These are phyloP conservation scores for Anhinga anhinga DNA, from an alignment of 2,113 vertebrate species.

Conservation along the genomic window DNA sequence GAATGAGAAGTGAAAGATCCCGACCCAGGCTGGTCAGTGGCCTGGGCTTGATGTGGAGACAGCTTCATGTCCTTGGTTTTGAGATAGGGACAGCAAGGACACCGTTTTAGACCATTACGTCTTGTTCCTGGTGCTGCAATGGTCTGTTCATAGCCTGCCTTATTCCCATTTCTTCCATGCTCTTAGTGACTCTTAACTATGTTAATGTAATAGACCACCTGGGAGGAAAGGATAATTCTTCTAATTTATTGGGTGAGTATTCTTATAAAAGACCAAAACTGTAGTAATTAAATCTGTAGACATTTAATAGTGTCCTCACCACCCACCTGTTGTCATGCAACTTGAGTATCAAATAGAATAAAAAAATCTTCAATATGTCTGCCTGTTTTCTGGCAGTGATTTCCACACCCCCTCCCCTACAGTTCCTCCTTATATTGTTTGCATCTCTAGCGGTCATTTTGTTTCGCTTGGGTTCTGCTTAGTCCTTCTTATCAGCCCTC, in stretches of 20 bases:
- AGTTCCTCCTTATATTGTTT: not conserved
- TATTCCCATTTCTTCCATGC: not conserved
- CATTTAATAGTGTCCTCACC: not conserved
- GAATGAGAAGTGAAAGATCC: not conserved
- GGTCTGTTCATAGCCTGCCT: not conserved
- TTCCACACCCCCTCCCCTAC: accelerated
- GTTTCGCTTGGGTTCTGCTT: not conserved
- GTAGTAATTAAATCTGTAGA: not conserved
- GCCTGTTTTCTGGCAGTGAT: not conserved
- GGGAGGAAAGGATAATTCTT: not conserved
- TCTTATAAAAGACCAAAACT: not conserved
- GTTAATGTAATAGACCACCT: not conserved
- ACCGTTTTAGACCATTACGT: not conserved
- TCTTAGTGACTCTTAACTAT: not conserved
- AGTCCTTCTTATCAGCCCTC: not conserved
- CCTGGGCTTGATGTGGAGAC: not conserved
- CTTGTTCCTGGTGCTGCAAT: not conserved
- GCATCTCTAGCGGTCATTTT: not conserved
- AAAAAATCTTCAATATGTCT: not conserved
- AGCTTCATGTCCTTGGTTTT: not conserved
- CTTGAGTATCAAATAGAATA: not conserved
- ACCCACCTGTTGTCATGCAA: not conserved
- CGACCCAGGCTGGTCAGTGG: not conserved
- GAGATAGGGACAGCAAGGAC: not conserved
- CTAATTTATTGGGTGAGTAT: not conserved